These are phyloP conservation scores for Myopa tessellatipennis DNA, from an alignment of 2,888 invertebrate genomes.

Conservation along the genomic window DNA sequence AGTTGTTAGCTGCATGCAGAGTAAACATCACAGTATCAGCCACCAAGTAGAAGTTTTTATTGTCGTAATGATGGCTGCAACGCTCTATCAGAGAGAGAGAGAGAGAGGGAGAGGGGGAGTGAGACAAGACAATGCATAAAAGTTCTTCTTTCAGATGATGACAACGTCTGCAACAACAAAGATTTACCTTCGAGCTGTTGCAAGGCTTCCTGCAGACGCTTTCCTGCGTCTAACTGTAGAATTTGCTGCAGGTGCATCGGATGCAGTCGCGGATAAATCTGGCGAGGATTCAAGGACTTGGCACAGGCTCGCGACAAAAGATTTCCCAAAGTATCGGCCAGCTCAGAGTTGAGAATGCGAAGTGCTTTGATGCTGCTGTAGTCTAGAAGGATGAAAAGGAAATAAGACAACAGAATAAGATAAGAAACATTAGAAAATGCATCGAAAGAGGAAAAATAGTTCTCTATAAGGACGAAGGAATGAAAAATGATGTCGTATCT, in stretches of 20 bases:
- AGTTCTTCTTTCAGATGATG: too few relatives aligned
- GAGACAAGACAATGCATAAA: too few relatives aligned
- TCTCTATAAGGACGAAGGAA: not conserved
- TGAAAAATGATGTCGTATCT: too few relatives aligned
- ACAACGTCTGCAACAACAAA: not conserved
- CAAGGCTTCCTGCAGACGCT: constrained; percentile 72
- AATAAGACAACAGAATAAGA: not conserved
- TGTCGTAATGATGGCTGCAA: constrained; percentile 77
- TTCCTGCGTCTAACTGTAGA: constrained; percentile 69
- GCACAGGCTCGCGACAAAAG: constrained; percentile 85
- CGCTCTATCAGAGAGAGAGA: constrained; percentile 67
- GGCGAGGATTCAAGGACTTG: constrained; percentile 80
- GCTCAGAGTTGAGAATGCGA: constrained; percentile 84
- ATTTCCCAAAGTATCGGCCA: constrained; percentile 94
- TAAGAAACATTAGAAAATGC: not conserved
- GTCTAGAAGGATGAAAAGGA: constrained; percentile 72
- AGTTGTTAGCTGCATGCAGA: constrained; percentile 83
- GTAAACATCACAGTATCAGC: constrained; percentile 81
- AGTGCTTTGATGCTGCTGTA: constrained; percentile 82
- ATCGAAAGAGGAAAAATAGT: not conserved
- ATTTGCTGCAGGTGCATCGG: constrained; percentile 69
- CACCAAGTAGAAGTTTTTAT: constrained; percentile 84
- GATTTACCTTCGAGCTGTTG: constrained; percentile 72
- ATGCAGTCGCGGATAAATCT: constrained; percentile 76
- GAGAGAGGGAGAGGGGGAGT: too few relatives aligned